Evolutionary conservation across 2,888 invertebrate species (phyloP), one percentile per base, ranked within the genome.

Genomic region (Falcaria lacertinaria): DNA sequence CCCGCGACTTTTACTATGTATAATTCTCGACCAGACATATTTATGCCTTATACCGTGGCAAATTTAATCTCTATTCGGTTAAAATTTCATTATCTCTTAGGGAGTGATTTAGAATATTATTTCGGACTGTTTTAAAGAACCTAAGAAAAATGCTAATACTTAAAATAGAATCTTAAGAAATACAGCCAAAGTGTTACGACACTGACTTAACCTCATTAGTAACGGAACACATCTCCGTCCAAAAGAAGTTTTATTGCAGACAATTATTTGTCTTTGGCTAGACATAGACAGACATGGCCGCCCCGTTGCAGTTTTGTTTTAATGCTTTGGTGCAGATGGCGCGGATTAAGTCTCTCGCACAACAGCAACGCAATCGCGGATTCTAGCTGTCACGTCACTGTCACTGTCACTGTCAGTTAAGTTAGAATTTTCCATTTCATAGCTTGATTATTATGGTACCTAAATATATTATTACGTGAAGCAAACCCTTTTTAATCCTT

Each of bases 221-320:
- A 15, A 28, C 28, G 28, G 28, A 28, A 28, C 28, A 28, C 28
- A 28, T 28, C 28, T 28, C 11, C 11, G 25, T n/a, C 22, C 37
- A 14, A 37, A 37, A 22, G 14, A 37, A 37, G 11, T 28, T 28
- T 25, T 2, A 37, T 22, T 22, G 22, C 15, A 37, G 8, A 22
- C 36, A 5, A 36, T 36, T 22, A 37, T 37, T 74, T 69, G 60
- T 77, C 75, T 76, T 72, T 61, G 63, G 50, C 55, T 63, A 67
- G 65, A 54, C 48, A 14, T 22, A 37, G 42, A 50, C 19, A 37
- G 42, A 50, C 19, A 19, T 6, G 19, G 19, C 47, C 47, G 40
- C 38, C n/a, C n/a, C 45, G 47, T 46, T 70, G 72, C 65, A 71
- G 60, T 66, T 66, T 61, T 67, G 65, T 57, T 61, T 53, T 48